phyloP scores from a whole-genome alignment of 2,113 vertebrate genomes.

The Psettodes erumei region DNA sequence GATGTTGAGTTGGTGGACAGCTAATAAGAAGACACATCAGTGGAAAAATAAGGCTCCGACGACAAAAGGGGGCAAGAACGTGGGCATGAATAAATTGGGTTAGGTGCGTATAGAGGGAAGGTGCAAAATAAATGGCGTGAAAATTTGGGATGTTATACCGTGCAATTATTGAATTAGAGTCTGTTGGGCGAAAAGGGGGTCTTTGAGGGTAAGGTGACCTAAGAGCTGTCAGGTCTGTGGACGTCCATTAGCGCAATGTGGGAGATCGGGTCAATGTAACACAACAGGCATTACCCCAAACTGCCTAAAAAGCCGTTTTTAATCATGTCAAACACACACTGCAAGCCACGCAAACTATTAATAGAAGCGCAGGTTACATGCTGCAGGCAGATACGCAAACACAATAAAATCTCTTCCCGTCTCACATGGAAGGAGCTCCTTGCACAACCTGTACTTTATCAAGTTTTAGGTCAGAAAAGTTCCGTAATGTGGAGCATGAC shows the following conservation, averaged over 20 bases:
- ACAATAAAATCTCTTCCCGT: slow-evolving; percentile 30
- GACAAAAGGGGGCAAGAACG: background rate
- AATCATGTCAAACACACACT: slow-evolving; percentile 59
- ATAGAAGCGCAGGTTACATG: slow-evolving; percentile 45
- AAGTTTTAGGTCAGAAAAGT: slow-evolving; percentile 27
- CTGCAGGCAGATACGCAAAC: slow-evolving; percentile 44
- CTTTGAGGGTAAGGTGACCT: slow-evolving; percentile 10
- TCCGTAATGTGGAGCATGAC: background rate
- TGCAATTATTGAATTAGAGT: background rate
- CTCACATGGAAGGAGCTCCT: background rate
- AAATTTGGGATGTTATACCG: background rate
- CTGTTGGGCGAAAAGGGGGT: background rate
- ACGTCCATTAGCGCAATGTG: slow-evolving; percentile 51
- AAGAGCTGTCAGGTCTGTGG: slow-evolving; percentile 16
- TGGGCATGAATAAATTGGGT: background rate
- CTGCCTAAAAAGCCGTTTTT: slow-evolving; percentile 61
- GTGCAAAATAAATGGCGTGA: slow-evolving; percentile 16
- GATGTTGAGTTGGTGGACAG: background rate
- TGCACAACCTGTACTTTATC: slow-evolving; percentile 38
- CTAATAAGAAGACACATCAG: background rate
- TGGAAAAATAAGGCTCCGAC: background rate
- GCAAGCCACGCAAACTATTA: slow-evolving; percentile 56
- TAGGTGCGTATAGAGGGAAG: background rate
- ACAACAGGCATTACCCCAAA: slow-evolving; percentile 49
- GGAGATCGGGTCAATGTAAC: slow-evolving; percentile 54